A percentile compares a stretch with the other conserved stretches of the same genome.
Evolutionary conservation across 2,113 vertebrate genomes (phyloP).

Genomic region (Eira barbara): DNA sequence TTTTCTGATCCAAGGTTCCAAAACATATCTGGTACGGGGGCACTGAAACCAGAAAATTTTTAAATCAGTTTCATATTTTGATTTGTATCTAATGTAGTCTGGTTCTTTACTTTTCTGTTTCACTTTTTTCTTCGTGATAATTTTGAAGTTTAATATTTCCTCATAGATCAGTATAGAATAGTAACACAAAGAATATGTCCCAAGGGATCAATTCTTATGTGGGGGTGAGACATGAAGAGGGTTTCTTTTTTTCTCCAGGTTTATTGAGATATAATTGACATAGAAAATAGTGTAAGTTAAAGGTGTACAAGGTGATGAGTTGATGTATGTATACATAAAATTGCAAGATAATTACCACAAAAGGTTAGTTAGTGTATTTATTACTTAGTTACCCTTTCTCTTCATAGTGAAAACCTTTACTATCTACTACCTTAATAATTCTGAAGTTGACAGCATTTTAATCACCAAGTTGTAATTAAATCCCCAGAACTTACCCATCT

Average conservation of each 20-base stretch:
- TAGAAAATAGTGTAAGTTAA: background rate
- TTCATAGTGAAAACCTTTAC: background rate
- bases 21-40: background rate
- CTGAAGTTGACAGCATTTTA: background rate
- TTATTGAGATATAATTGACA: background rate
- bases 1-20: background rate
- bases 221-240: background rate
- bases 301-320: background rate
- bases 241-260: background rate
- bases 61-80: background rate
- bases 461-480: background rate
- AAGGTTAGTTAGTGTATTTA: background rate
- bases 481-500: background rate
- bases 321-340: background rate
- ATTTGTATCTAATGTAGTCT: background rate
- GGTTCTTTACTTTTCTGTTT: background rate
- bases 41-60: background rate
- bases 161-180: background rate
- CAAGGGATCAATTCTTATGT: background rate
- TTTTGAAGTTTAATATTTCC: background rate
- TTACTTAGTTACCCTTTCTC: background rate
- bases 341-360: background rate
- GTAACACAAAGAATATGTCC: background rate
- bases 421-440: background rate
- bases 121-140: background rate